These are phyloP conservation scores for Molorchus minor DNA, from an alignment of 2,888 invertebrate species.

Conservation along the genomic window DNA sequence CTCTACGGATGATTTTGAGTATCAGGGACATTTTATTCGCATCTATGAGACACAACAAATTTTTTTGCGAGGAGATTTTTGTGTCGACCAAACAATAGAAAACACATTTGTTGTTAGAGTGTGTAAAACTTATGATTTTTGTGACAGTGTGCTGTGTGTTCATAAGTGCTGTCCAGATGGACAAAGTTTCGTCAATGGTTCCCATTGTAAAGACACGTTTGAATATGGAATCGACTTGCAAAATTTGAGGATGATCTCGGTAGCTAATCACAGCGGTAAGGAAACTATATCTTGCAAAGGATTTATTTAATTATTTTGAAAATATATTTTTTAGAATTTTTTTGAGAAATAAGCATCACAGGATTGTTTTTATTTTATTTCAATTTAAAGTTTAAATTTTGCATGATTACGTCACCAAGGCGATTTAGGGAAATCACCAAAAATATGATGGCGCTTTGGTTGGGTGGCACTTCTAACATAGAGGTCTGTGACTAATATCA, in stretches of 20 bases:
- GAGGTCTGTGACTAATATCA: no score
- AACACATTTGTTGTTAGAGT: slow-evolving; percentile 40
- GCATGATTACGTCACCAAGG: no score
- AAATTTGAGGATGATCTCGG: slow-evolving; percentile 22
- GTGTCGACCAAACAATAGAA: slow-evolving; percentile 43
- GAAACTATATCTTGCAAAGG: no score
- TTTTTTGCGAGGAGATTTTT: slow-evolving; percentile 34
- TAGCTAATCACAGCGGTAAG: slow-evolving; percentile 29
- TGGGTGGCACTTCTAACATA: no score
- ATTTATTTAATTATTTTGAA: no score
- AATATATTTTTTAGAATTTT: no score
- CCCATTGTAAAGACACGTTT: slow-evolving; percentile 46
- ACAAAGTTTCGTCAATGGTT: slow-evolving; percentile 60
- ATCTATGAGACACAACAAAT: slow-evolving; percentile 2
- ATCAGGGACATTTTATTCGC: not conserved
- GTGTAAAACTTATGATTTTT: slow-evolving; percentile 45
- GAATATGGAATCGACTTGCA: slow-evolving; percentile 47
- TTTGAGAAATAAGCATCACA: no score
- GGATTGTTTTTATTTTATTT: no score
- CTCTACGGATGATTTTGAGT: slow-evolving; percentile 20
- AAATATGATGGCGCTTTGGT: no score
- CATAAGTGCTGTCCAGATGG: slow-evolving; percentile 68
- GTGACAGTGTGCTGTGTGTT: slow-evolving; percentile 56
- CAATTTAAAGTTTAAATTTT: no score
- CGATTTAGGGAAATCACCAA: no score